Conservation (phyloP, 2,113 vertebrate species). For the Prinia subflava region DNA sequence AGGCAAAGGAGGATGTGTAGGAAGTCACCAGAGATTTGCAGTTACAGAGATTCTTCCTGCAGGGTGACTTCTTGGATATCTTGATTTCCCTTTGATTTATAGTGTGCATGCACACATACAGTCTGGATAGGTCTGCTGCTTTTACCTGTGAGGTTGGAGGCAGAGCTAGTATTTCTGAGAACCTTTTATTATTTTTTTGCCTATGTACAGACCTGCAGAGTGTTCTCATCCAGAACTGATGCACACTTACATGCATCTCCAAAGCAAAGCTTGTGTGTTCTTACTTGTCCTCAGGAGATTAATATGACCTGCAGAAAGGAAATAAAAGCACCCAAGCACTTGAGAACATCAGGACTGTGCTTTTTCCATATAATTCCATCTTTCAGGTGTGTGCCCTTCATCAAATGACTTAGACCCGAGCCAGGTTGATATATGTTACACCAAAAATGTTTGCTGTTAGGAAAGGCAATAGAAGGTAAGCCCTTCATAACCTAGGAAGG, state of each 20-base stretch:
- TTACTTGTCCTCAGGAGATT: background rate
- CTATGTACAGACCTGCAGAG: background rate
- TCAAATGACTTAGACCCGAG: background rate
- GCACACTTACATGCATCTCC: background rate
- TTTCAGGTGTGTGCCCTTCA: background rate
- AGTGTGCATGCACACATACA: rapidly evolving
- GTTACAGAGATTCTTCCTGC: background rate
- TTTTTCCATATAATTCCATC: background rate
- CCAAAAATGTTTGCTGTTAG: background rate
- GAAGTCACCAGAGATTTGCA: background rate
- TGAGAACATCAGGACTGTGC: background rate
- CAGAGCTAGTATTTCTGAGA: constrained; percentile 6
- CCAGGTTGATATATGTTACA: background rate
- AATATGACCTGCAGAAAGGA: background rate
- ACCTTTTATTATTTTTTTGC: background rate
- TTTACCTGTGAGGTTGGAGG: background rate
- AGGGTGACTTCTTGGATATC: background rate
- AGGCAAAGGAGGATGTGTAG: background rate
- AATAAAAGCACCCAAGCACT: background rate
- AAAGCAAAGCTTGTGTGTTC: background rate
- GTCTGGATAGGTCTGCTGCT: background rate
- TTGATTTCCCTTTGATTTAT: background rate
- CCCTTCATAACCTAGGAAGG: background rate
- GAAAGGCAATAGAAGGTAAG: background rate
- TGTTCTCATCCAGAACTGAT: background rate